These are phyloP conservation scores for Harpegnathos saltator DNA, from an alignment of 1,140 invertebrate genomes.

Conservation along the genomic window DNA sequence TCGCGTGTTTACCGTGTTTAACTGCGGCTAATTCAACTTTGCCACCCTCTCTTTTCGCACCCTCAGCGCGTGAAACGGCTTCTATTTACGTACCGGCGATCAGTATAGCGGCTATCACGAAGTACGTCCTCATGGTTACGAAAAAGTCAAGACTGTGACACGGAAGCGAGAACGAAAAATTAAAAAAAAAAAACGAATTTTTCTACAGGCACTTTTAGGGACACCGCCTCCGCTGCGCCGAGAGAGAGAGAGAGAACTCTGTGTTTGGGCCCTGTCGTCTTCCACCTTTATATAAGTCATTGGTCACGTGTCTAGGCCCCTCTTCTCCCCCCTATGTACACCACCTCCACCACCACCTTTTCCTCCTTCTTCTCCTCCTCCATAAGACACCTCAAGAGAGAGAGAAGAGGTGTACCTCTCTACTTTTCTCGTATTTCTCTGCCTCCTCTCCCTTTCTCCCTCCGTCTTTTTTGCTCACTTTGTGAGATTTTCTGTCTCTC, in stretches of 20 bases:
- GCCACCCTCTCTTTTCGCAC: constrained; percentile 34
- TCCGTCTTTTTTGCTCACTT: constrained; percentile 14
- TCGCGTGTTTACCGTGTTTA: constrained; percentile 34
- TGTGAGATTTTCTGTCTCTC: constrained; percentile 29
- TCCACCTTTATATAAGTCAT: constrained; percentile 85
- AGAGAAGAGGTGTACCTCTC: constrained; percentile 77
- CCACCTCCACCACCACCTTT: constrained; percentile 33
- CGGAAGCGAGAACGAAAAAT: constrained; percentile 46
- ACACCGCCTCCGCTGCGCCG: constrained; percentile 78
- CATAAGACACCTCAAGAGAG: constrained; percentile 69
- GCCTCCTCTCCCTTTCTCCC: constrained; percentile 42
- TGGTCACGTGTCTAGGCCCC: constrained; percentile 83
- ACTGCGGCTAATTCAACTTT: constrained; percentile 31
- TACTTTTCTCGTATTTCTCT: constrained; percentile 53
- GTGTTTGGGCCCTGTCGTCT: constrained; percentile 82
- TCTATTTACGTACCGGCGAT: constrained; percentile 84
- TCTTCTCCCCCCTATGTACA: constrained; percentile 64
- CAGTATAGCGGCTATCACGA: constrained; percentile 84
- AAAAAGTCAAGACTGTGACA: constrained; percentile 36
- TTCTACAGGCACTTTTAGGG: constrained; percentile 62
- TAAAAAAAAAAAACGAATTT: constrained; percentile 66
- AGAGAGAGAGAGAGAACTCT: constrained; percentile 83
- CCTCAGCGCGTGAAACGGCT: background rate
- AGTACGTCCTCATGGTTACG: constrained; percentile 82
- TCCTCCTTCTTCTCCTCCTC: constrained; percentile 60